A percentile compares a stretch with the other conserved stretches of the same genome.
These are phyloP conservation scores for Vireo griseus DNA, from an alignment of 2,797 vertebrate genomes.

Conservation along the genomic window DNA sequence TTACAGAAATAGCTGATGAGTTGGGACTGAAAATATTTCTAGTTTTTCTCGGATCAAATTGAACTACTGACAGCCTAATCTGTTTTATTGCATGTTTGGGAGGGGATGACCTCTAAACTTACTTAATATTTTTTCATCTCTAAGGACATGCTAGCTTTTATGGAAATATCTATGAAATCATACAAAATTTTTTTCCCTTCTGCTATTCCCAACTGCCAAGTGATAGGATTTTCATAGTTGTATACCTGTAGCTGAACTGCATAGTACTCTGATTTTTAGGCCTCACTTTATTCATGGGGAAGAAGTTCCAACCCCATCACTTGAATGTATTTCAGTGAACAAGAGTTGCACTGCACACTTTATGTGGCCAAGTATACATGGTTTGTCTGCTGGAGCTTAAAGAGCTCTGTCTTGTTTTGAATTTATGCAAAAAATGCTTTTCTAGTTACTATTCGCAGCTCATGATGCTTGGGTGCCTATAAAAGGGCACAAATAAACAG, in stretches of 20 bases:
- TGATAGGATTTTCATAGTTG: background rate
- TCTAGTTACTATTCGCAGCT: background rate
- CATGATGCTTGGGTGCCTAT: background rate
- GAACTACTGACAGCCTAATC: background rate
- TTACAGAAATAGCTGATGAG: background rate
- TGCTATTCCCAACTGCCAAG: background rate
- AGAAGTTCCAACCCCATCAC: background rate
- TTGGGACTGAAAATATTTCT: background rate
- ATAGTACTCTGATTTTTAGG: background rate
- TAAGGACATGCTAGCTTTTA: background rate
- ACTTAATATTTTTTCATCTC: background rate
- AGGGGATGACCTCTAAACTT: background rate
- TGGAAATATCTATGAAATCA: background rate
- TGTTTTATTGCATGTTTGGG: background rate
- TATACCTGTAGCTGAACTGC: background rate
- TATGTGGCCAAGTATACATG: background rate
- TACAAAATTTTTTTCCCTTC: background rate
- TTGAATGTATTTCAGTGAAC: background rate
- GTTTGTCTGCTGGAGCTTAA: background rate
- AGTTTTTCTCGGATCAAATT: background rate
- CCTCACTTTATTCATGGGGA: background rate
- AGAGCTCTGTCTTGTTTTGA: background rate
- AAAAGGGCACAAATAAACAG: background rate
- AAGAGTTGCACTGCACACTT: background rate
- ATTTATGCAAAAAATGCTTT: background rate